Evolutionary conservation across 1,140 invertebrate genomes (phyloP).

Genomic region (Ceratoteleas bidentatus): DNA sequence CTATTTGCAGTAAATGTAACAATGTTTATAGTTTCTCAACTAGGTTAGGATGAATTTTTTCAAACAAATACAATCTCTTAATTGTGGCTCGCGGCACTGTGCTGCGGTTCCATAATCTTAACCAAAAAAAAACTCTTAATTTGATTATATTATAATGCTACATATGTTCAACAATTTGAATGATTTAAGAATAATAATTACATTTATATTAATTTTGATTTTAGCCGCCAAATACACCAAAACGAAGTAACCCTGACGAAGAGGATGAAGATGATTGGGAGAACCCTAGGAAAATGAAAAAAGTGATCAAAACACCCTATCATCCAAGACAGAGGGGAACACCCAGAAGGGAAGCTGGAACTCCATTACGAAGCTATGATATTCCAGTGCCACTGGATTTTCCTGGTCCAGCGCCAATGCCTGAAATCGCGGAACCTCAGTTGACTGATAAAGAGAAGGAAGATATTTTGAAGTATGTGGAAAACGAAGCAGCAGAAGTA

Average conservation of each 20-base stretch:
- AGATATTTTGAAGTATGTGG: slow-evolving; percentile 91
- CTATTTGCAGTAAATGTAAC: too few relatives aligned
- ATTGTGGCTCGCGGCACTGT: too few relatives aligned
- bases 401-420: slow-evolving; percentile 76
- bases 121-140: too few relatives aligned
- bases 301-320: slow-evolving; percentile 79
- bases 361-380: slow-evolving; percentile 81
- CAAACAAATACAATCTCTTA: too few relatives aligned
- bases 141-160: too few relatives aligned
- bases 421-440: slow-evolving; percentile 83
- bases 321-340: slow-evolving; percentile 76
- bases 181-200: too few relatives aligned
- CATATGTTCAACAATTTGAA: too few relatives aligned
- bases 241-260: slow-evolving; percentile 88
- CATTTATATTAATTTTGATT: slow-evolving; percentile 61
- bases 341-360: slow-evolving; percentile 69
- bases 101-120: too few relatives aligned
- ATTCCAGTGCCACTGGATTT: slow-evolving; percentile 81
- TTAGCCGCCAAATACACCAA: slow-evolving; percentile 90
- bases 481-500: slow-evolving; percentile 89
- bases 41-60: too few relatives aligned
- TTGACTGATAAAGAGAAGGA: slow-evolving; percentile 88
- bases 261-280: slow-evolving; percentile 85
- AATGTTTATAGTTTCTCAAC: too few relatives aligned
- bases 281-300: slow-evolving; percentile 79